phyloP scores from a whole-genome alignment of 2,797 vertebrate species.

The Poecilia velifera region DNA sequence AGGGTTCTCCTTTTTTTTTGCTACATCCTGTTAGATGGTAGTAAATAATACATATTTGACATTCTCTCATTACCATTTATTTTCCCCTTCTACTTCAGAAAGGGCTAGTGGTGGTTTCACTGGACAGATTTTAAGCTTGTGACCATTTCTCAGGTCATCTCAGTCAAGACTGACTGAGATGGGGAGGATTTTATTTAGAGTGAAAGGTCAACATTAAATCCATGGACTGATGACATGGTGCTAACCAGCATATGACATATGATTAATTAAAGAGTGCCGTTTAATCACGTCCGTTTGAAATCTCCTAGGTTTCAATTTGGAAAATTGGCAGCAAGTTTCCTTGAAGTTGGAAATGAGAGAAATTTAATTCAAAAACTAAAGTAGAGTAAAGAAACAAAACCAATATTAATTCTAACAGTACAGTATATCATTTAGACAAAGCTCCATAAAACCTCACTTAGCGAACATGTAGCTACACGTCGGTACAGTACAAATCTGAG shows the following conservation, averaged over 20 bases:
- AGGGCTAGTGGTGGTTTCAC: background rate
- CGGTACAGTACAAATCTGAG: background rate
- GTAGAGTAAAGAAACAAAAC: background rate
- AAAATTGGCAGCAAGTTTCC: background rate
- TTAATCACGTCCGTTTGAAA: background rate
- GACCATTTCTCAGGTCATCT: background rate
- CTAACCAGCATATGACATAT: background rate
- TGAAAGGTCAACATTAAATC: background rate
- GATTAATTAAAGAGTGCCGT: background rate
- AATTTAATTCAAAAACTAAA: background rate
- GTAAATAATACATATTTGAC: background rate
- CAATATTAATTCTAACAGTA: background rate
- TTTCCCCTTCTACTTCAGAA: background rate
- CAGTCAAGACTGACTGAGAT: background rate
- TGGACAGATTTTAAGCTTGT: background rate
- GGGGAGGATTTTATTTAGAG: background rate
- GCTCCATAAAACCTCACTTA: background rate
- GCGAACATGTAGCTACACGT: background rate
- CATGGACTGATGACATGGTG: background rate
- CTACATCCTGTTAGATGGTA: background rate
- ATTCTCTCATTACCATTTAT: background rate
- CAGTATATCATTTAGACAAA: background rate
- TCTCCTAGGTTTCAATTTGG: background rate
- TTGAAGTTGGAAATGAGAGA: background rate
- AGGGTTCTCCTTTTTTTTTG: constrained; percentile 8